Evolutionary conservation across 1,140 invertebrate species (phyloP).

Genomic region (Oncopodura yosiiana): DNA sequence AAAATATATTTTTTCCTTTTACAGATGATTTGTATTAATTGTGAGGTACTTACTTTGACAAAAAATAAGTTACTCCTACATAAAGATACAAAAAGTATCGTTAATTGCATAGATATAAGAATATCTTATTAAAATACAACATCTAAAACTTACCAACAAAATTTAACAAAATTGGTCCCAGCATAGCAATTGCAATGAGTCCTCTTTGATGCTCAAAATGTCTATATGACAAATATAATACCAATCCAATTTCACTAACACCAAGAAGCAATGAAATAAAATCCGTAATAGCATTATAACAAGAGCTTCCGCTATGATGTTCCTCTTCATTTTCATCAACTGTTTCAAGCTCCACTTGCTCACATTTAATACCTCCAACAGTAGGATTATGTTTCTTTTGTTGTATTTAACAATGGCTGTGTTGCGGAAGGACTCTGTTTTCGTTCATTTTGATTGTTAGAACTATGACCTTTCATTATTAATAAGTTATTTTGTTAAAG

Average conservation of each 20-base stretch:
- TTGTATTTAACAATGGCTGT: too few species aligned
- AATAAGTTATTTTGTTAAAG: too few species aligned
- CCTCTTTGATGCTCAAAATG: constrained; percentile 20
- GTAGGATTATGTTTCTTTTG: too few species aligned
- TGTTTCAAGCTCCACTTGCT: too few species aligned
- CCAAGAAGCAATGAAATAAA: constrained; percentile 21
- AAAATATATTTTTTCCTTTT: not conserved
- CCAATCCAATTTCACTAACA: constrained; percentile 21
- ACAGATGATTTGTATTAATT: not conserved
- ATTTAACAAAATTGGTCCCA: constrained; percentile 18
- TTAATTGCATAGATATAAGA: not conserved
- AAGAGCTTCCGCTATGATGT: constrained; percentile 10
- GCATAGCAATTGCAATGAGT: constrained; percentile 27
- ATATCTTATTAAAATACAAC: not conserved
- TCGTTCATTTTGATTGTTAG: too few species aligned
- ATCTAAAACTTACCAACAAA: constrained; percentile 2
- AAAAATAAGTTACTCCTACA: constrained; percentile 22
- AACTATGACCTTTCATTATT: too few species aligned
- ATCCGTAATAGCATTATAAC: constrained; percentile 23
- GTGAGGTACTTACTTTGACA: constrained; percentile 12
- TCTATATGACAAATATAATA: constrained; percentile 16
- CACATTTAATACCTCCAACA: too few species aligned
- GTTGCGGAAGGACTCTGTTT: too few species aligned
- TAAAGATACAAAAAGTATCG: constrained; percentile 20
- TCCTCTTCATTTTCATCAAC: constrained; percentile 5